These are phyloP conservation scores for Phoenicopterus ruber DNA, from an alignment of 2,113 vertebrate species.

Conservation along the genomic window DNA sequence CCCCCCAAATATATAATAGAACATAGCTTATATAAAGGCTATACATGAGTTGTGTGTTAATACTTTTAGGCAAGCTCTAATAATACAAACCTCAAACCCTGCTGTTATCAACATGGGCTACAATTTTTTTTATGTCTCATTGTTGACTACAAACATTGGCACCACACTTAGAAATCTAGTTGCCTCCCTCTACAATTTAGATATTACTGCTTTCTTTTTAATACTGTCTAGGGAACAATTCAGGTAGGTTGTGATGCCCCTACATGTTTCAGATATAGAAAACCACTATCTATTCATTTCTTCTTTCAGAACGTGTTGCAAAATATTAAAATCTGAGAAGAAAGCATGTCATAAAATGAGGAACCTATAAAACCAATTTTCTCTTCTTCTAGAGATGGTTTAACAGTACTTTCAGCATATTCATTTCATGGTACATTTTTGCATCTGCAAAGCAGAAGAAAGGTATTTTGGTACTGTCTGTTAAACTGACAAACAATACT, in stretches of 20 bases:
- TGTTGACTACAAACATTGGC: conserved; percentile 67
- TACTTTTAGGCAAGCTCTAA: conserved; percentile 66
- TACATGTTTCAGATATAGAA: conserved; percentile 59
- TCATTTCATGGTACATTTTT: conserved; percentile 39
- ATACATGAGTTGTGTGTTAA: conserved; percentile 57
- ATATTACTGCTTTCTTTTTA: conserved; percentile 60
- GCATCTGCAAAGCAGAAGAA: conserved; percentile 34
- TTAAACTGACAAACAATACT: conserved; percentile 46
- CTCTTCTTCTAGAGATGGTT: conserved; percentile 56
- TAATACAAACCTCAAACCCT: conserved; percentile 61
- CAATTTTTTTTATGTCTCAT: conserved; percentile 63
- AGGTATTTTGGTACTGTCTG: conserved; percentile 43
- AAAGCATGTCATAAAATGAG: conserved; percentile 59
- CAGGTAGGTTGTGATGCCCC: conserved; percentile 59
- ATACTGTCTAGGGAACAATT: conserved; percentile 57
- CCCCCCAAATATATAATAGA: conserved; percentile 50
- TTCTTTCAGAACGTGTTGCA: conserved; percentile 51
- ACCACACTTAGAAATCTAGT: conserved; percentile 58
- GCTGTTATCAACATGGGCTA: conserved; percentile 49
- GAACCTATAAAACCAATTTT: conserved; percentile 62
- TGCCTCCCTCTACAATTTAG: conserved; percentile 49
- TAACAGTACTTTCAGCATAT: conserved; percentile 52
- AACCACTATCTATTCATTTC: conserved; percentile 58
- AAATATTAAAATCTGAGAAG: conserved; percentile 64
- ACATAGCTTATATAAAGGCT: conserved; percentile 46